A percentile compares a stretch with the other conserved stretches of the same genome.
Conservation (phyloP, 2,888 invertebrate species). For the Apodemia duryi region DNA sequence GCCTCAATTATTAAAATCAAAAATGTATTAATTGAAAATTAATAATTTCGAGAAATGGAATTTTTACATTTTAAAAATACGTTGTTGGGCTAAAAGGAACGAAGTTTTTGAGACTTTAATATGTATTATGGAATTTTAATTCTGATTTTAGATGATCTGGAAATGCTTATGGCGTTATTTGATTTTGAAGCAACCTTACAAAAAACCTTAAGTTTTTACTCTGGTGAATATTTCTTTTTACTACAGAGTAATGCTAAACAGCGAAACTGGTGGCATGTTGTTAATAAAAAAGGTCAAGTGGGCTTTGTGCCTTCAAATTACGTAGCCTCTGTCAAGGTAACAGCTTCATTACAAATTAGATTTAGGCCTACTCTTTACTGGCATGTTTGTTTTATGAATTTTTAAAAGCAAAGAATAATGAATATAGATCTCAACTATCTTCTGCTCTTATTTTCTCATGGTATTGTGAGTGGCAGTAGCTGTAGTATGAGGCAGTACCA, state of each 20-base stretch:
- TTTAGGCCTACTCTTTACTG: background rate
- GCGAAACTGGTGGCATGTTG: constrained; percentile 93
- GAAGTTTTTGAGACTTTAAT: too few species aligned
- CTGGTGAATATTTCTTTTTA: constrained; percentile 88
- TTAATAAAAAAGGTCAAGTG: constrained; percentile 88
- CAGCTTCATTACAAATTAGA: background rate
- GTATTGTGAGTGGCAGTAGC: too few species aligned
- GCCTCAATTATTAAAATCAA: background rate
- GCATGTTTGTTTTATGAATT: background rate
- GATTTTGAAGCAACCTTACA: constrained; percentile 91
- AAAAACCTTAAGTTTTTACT: constrained; percentile 89
- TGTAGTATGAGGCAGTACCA: too few species aligned
- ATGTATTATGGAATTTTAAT: background rate
- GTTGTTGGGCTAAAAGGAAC: too few species aligned
- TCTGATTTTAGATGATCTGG: constrained; percentile 81
- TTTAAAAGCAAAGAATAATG: background rate
- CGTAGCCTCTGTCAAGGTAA: constrained; percentile 87
- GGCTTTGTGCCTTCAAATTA: constrained; percentile 94
- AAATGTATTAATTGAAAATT: too few species aligned
- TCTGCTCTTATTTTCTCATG: too few species aligned
- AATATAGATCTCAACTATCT: too few species aligned
- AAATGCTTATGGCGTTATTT: constrained; percentile 91
- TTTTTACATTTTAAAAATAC: too few species aligned
- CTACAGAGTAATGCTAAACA: constrained; percentile 89
- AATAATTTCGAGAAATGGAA: too few species aligned